Percentiles rank a stretch among this genome's conserved stretches.
Evolutionary conservation across 1,140 invertebrate species (phyloP).

Genomic region (Pteromalus puparum): DNA sequence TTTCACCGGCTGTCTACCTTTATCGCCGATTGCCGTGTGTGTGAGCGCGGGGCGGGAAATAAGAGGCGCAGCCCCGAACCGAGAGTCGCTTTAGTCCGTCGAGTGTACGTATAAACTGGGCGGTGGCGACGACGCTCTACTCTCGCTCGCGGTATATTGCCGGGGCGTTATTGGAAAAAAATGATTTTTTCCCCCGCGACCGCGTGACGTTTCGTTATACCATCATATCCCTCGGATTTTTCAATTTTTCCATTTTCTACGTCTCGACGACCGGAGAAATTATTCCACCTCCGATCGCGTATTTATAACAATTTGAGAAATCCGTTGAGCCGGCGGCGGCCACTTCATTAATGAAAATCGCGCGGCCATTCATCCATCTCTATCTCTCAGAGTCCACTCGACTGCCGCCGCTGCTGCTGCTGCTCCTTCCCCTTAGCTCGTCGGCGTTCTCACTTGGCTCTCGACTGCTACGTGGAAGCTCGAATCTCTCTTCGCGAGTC

Average conservation of each 20-base stretch:
- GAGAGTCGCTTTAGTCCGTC: slow-evolving; percentile 53
- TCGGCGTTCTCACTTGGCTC: neutral
- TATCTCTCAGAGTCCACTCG: neutral
- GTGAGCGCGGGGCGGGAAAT: slow-evolving; percentile 33
- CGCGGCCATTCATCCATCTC: slow-evolving; percentile 1
- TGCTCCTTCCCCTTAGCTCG: neutral
- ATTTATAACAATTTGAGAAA: neutral
- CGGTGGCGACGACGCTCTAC: slow-evolving; percentile 58
- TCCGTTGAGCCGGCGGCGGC: neutral
- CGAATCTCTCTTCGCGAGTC: neutral
- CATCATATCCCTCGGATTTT: no score
- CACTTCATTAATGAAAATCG: slow-evolving; percentile 5
- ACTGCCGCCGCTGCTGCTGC: neutral
- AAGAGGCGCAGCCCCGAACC: slow-evolving; percentile 49
- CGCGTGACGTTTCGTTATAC: no score
- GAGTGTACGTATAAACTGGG: slow-evolving; percentile 61
- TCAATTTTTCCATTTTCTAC: neutral
- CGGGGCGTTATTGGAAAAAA: slow-evolving; percentile 62
- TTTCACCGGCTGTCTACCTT: slow-evolving; percentile 48
- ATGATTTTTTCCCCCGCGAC: slow-evolving; percentile 41
- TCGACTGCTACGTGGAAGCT: neutral
- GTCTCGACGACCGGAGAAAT: neutral
- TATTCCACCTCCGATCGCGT: neutral
- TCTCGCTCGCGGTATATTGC: slow-evolving; percentile 55
- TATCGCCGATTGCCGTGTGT: slow-evolving; percentile 57